Evolutionary conservation across 2,888 invertebrate species (phyloP), one percentile per base, ranked within the genome.

Genomic region (Cancer borealis): DNA sequence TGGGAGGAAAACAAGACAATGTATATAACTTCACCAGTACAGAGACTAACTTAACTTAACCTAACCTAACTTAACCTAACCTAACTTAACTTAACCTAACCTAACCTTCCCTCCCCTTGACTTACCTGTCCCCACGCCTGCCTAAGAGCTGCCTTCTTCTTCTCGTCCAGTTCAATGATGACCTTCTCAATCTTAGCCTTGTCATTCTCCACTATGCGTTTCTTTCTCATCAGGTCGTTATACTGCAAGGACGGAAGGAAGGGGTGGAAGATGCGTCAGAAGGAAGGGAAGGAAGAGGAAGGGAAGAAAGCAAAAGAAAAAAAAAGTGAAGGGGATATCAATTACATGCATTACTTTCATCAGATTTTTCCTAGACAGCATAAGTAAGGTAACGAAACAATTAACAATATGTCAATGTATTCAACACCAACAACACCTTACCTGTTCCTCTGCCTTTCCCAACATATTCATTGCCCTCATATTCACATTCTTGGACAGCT

Each of bases 121-220:
- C 92, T 93, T 46, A 95, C 95, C 96, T 98, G 98, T 96, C 98
- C 97, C 97, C 98, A 98, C 3, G 99, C 99, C 93, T 97, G 97
- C 93, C 97, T 97, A 26, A 99, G 97, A 14, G 98, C 98, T 96
- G 97, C 97, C 96, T 98, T 98, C 97, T 99, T 99, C 97, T 99
- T 98, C 96, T 98, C 98, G 96, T 99, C 99, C 96, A 99, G 97
- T 96, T 98, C 98, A 39, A 97, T 97, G 96, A 99, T 99, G 30
- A 99, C 98, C 93, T 97, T 97, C 87, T 97, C 97, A 87, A 99
- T 97, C 96, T 98, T 98, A 39, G 97, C 97, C 96, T 98, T 98
- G 96, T 99, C 98, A 95, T 97, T 97, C 96, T 98, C 97, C 3
- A 98, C 97, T 94, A 98, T 98, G 96, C 97, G 97, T 96, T 98